phyloP scores from a whole-genome alignment of 2,888 invertebrate genomes.

The Lasioglossum calceatum region DNA sequence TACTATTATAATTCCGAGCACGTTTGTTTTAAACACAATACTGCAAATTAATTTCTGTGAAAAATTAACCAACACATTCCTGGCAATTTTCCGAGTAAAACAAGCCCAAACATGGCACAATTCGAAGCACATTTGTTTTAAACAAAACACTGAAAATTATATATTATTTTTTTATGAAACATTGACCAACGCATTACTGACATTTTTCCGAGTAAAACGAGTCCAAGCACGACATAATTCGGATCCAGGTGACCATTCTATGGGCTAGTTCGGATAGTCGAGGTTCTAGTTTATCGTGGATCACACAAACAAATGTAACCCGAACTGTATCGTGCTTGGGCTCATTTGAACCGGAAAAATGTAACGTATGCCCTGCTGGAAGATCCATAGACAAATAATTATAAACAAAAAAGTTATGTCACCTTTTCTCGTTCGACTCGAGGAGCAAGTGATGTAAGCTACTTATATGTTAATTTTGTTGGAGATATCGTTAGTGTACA shows the following conservation, averaged over 20 bases:
- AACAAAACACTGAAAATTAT: too few relatives aligned
- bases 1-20: not conserved
- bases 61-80: too few relatives aligned
- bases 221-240: not conserved
- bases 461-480: not conserved
- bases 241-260: too few relatives aligned
- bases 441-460: not conserved
- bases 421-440: not conserved
- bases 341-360: not conserved
- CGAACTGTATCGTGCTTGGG: not conserved
- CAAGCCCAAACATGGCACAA: too few relatives aligned
- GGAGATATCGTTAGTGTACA: not conserved
- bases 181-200: too few relatives aligned
- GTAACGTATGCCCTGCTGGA: not conserved
- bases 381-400: not conserved
- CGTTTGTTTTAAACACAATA: too few relatives aligned
- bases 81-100: too few relatives aligned
- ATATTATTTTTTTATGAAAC: too few relatives aligned
- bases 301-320: not conserved
- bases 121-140: too few relatives aligned
- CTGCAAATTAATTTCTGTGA: too few relatives aligned
- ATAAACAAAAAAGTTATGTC: not conserved
- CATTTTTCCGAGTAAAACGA: not conserved
- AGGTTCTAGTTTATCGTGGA: not conserved
- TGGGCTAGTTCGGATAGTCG: not conserved